phyloP scores from a whole-genome alignment of 2,797 vertebrate genomes.

The Darevskia mixta region DNA sequence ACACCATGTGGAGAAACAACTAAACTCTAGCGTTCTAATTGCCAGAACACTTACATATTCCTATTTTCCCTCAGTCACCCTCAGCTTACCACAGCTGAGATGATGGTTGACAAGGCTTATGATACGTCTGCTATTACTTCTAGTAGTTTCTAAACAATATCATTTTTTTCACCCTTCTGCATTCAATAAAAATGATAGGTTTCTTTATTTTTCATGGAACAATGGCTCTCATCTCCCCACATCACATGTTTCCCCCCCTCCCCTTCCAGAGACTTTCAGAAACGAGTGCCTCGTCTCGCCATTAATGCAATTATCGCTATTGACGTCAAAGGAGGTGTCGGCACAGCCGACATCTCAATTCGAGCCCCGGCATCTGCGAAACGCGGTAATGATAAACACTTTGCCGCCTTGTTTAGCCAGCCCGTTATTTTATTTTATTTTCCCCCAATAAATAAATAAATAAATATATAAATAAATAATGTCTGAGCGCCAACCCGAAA shows the following conservation, averaged over 20 bases:
- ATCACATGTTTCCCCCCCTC: constrained; percentile 21
- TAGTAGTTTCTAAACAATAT: constrained; percentile 76
- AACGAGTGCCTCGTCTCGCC: not conserved
- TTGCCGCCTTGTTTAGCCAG: constrained; percentile 37
- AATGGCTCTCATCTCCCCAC: constrained; percentile 56
- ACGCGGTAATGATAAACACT: constrained; percentile 46
- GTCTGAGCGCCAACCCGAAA: not conserved
- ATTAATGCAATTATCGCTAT: constrained; percentile 73
- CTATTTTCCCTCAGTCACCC: constrained; percentile 34
- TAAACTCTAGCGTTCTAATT: constrained; percentile 65
- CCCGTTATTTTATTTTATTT: not conserved
- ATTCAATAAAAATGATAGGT: constrained; percentile 78
- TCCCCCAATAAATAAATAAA: not conserved
- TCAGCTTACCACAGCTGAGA: constrained; percentile 62
- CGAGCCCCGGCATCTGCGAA: constrained; percentile 30
- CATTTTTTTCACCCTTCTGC: constrained; percentile 68
- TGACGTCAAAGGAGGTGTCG: constrained; percentile 55
- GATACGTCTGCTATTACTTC: constrained; percentile 71
- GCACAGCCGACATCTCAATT: constrained; percentile 39
- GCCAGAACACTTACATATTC: constrained; percentile 45
- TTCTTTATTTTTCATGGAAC: constrained; percentile 72
- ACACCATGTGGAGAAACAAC: not conserved
- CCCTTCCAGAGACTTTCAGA: constrained; percentile 46
- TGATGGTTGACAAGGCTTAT: constrained; percentile 67
- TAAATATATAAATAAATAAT: not conserved